A percentile compares a stretch with the other conserved stretches of the same genome.
These are phyloP conservation scores for Triops cancriformis DNA, from an alignment of 1,140 invertebrate species.

Conservation along the genomic window DNA sequence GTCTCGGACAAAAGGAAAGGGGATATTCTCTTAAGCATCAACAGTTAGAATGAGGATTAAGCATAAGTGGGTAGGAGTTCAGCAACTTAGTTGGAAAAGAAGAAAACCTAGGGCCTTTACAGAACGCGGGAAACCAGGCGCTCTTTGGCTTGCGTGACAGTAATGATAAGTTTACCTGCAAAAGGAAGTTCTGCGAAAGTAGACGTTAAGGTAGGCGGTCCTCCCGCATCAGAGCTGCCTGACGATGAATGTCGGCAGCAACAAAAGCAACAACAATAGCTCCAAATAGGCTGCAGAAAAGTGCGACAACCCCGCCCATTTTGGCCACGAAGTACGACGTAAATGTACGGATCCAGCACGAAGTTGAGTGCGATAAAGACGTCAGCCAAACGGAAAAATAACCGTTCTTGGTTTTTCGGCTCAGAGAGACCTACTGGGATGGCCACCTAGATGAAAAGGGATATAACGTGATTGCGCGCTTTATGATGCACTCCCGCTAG, in stretches of 20 bases:
- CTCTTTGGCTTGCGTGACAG: background rate
- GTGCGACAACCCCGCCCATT: constrained; percentile 29
- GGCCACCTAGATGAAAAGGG: constrained; percentile 47
- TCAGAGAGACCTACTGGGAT: constrained; percentile 53
- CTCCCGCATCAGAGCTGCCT: background rate
- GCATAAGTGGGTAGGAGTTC: background rate
- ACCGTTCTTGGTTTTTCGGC: constrained; percentile 33
- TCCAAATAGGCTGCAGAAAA: constrained; percentile 32
- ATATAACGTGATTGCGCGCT: constrained; percentile 20
- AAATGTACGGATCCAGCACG: constrained; percentile 69
- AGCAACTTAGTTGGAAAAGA: background rate
- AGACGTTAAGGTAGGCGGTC: background rate
- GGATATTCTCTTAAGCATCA: background rate
- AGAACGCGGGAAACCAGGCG: background rate
- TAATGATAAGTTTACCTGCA: constrained; percentile 2
- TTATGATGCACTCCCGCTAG: constrained; percentile 14
- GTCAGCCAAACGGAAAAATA: constrained; percentile 55
- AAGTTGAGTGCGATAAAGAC: constrained; percentile 71
- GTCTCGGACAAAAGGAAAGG: background rate
- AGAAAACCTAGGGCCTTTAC: background rate
- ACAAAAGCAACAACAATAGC: constrained; percentile 26
- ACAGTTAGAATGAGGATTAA: background rate
- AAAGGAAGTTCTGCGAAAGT: background rate
- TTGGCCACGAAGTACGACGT: constrained; percentile 55
- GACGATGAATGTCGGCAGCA: constrained; percentile 20